Conservation (phyloP, 1,140 invertebrate genomes). For the Trichomalopsis sarcophagae region DNA sequence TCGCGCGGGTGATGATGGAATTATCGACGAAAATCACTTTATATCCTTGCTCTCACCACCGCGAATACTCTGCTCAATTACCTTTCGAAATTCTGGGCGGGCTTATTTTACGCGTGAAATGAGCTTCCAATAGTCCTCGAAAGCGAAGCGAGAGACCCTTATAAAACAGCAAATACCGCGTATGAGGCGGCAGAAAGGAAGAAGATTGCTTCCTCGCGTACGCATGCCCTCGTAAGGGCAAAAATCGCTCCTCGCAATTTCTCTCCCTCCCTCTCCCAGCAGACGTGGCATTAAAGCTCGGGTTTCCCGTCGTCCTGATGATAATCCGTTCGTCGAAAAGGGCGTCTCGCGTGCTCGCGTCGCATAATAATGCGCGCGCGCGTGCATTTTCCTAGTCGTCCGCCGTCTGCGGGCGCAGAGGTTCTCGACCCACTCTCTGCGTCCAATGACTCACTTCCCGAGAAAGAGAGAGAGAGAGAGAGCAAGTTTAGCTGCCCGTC, state of each 20-base stretch:
- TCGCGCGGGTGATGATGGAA: not conserved
- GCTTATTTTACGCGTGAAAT: no score
- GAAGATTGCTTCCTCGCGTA: not conserved
- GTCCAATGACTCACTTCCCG: not conserved
- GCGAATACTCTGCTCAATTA: no score
- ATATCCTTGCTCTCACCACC: no score
- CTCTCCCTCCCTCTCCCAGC: no score
- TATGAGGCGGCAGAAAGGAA: no score
- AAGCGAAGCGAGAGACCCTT: no score
- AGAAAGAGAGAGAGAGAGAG: no score
- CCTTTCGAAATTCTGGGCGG: no score
- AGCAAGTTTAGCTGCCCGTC: no score
- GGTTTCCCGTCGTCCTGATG: not conserved
- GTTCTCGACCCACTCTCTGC: constrained; percentile 14
- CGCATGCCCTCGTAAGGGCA: not conserved
- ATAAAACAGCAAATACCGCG: no score
- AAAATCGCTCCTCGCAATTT: not conserved
- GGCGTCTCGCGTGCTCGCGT: constrained; percentile 14
- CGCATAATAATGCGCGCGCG: not conserved
- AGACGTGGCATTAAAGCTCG: not conserved
- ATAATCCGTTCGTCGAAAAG: constrained; percentile 10
- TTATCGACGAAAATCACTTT: not conserved
- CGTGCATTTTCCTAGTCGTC: constrained; percentile 24
- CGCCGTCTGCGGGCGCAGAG: not conserved
- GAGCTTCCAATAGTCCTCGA: no score